phyloP scores from a whole-genome alignment of 1,140 invertebrate genomes.

The Neodiprion lecontei region DNA sequence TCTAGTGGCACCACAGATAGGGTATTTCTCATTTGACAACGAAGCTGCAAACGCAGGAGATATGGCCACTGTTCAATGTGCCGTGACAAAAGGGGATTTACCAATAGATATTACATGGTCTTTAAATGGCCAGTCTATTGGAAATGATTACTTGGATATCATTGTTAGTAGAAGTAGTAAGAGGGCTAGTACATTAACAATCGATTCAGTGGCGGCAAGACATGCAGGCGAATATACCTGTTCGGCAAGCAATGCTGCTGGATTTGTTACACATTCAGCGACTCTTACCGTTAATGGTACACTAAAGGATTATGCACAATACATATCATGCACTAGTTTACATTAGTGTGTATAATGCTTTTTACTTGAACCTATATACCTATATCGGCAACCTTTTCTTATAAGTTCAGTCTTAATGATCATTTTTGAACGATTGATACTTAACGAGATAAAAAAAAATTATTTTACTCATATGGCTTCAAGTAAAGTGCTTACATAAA shows the following conservation, averaged over 20 bases:
- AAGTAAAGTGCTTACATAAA: background rate
- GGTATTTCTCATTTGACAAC: slow-evolving; percentile 73
- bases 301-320: slow-evolving; percentile 2
- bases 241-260: slow-evolving; percentile 73
- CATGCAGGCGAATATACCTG: slow-evolving; percentile 73
- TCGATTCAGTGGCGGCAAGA: slow-evolving; percentile 59
- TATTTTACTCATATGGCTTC: background rate
- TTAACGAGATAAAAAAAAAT: too few relatives aligned
- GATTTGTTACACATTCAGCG: slow-evolving; percentile 63
- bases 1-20: slow-evolving; percentile 71
- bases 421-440: too few relatives aligned
- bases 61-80: slow-evolving; percentile 61
- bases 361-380: background rate
- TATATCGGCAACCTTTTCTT: background rate
- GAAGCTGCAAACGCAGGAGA: slow-evolving; percentile 70
- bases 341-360: background rate
- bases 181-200: slow-evolving; percentile 44
- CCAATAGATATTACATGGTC: slow-evolving; percentile 65
- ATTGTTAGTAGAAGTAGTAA: slow-evolving; percentile 27
- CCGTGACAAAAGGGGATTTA: slow-evolving; percentile 64
- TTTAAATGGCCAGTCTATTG: slow-evolving; percentile 56
- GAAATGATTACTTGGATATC: slow-evolving; percentile 35
- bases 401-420: background rate
- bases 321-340: background rate
- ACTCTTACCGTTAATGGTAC: slow-evolving; percentile 66